Conservation (phyloP, 2,113 vertebrate genomes). For the Baryphthengus martii region DNA sequence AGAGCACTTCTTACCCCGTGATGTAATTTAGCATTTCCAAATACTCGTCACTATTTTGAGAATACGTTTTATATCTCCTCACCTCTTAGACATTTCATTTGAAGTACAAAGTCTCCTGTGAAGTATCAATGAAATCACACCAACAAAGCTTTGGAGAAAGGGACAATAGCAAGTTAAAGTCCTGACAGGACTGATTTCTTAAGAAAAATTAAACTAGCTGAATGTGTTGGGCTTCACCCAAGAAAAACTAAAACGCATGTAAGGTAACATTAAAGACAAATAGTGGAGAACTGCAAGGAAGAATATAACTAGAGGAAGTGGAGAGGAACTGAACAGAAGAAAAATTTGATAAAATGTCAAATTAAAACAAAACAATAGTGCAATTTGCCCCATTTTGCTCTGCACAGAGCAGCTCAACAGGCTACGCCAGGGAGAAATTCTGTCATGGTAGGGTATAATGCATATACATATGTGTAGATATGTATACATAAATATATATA, state of each 20-base stretch:
- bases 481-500: not conserved
- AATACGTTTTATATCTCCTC: not conserved
- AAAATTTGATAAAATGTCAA: not conserved
- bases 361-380: not conserved
- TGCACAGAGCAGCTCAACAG: not conserved
- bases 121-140: not conserved
- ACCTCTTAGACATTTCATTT: not conserved
- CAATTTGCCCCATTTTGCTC: not conserved
- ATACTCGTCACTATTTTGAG: not conserved
- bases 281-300: not conserved
- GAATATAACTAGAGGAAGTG: not conserved
- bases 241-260: not conserved
- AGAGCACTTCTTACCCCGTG: accelerated
- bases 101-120: not conserved
- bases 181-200: not conserved
- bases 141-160: not conserved
- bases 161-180: not conserved
- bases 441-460: not conserved
- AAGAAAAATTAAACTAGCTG: not conserved
- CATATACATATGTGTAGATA: not conserved
- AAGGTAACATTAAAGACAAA: not conserved
- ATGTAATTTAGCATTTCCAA: not conserved
- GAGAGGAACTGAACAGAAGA: not conserved
- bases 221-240: not conserved
- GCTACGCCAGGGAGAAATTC: not conserved